Evolutionary conservation across 1,140 invertebrate genomes (phyloP).

Genomic region (Diuraphis noxia): DNA sequence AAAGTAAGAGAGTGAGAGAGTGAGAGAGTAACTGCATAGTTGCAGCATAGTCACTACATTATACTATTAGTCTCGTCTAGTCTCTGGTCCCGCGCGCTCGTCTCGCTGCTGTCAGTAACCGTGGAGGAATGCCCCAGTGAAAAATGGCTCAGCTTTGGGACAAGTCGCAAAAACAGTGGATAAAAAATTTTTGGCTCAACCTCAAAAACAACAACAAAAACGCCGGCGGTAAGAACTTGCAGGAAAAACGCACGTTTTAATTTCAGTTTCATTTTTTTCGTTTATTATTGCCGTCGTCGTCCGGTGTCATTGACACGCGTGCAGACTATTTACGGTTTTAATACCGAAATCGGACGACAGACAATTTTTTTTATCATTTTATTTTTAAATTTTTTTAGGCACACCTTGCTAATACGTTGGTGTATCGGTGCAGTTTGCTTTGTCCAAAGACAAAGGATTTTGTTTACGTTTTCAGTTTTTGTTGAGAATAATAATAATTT

Average conservation of each 20-base stretch:
- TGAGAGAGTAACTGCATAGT: background rate
- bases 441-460: background rate
- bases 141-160: conserved; percentile 58
- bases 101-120: background rate
- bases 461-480: conserved; percentile 17
- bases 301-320: background rate
- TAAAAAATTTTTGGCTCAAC: conserved; percentile 59
- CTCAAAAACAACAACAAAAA: conserved; percentile 49
- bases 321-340: background rate
- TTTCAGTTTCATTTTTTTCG: conserved; percentile 9
- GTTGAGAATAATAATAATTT: background rate
- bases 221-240: background rate
- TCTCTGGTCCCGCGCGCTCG: background rate
- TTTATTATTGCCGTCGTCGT: background rate
- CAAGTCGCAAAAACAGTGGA: conserved; percentile 58
- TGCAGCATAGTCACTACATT: background rate
- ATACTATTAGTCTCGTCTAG: conserved; percentile 5
- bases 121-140: conserved; percentile 22
- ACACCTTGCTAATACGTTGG: background rate
- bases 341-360: background rate
- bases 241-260: background rate
- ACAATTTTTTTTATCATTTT: background rate
- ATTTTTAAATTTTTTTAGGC: background rate
- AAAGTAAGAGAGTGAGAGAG: background rate
- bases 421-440: background rate